phyloP scores from a whole-genome alignment of 1,140 invertebrate species.

The honey bee (Apis mellifera) region DNA sequence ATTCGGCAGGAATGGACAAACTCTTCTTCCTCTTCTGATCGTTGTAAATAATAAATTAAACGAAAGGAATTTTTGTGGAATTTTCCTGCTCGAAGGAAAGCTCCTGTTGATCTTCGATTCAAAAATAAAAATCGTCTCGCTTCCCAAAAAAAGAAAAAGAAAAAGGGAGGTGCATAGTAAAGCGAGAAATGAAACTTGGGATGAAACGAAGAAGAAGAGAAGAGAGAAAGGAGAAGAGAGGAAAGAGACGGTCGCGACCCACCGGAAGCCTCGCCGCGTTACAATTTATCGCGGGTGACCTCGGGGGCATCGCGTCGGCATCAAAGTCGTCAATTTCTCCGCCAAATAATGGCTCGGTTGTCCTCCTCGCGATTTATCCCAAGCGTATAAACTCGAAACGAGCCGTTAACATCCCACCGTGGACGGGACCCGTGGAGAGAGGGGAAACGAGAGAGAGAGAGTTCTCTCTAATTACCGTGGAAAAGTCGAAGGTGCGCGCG shows the following conservation, averaged over 20 bases:
- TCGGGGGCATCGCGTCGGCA: not conserved
- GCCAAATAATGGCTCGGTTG: conserved; percentile 20
- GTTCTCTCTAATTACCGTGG: conserved; percentile 51
- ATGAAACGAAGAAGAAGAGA: too few relatives aligned
- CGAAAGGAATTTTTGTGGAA: too few relatives aligned
- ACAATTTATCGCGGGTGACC: conserved; percentile 13
- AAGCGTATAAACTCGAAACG: conserved; percentile 10
- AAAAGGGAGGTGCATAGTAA: too few relatives aligned
- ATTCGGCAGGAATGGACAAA: too few relatives aligned
- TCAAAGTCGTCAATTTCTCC: conserved; percentile 18
- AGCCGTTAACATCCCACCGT: conserved; percentile 31
- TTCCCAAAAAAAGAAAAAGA: too few relatives aligned
- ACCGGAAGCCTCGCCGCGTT: not conserved
- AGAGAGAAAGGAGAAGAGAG: not conserved
- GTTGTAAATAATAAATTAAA: too few relatives aligned
- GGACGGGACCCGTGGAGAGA: too few relatives aligned
- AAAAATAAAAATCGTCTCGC: too few relatives aligned
- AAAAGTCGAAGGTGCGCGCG: conserved; percentile 4
- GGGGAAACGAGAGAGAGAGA: not conserved
- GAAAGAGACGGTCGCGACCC: not conserved
- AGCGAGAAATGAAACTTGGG: too few relatives aligned
- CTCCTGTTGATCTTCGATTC: too few relatives aligned
- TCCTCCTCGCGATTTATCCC: conserved; percentile 22
- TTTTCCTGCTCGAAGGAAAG: too few relatives aligned
- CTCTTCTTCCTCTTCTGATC: too few relatives aligned